These are phyloP conservation scores for Nymphalis io DNA, from an alignment of 1,140 invertebrate genomes.

Conservation along the genomic window DNA sequence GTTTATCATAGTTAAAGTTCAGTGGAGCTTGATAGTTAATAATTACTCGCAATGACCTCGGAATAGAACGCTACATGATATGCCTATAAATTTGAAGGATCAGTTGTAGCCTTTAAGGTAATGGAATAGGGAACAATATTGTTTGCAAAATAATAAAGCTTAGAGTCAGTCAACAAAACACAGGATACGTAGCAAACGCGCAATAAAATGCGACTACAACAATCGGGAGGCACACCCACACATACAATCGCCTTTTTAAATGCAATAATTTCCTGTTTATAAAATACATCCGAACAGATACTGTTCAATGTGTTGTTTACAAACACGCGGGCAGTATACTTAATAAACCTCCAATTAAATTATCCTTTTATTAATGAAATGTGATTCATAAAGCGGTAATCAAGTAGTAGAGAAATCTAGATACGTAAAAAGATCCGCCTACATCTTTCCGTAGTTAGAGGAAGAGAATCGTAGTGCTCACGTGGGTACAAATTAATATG, in stretches of 20 bases:
- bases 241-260: conserved; percentile 58
- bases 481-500: conserved; percentile 1
- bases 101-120: conserved; percentile 12
- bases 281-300: neutral
- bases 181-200: conserved; percentile 53
- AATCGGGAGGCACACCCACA: conserved; percentile 61
- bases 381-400: conserved; percentile 37
- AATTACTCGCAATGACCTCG: conserved; percentile 55
- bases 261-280: conserved; percentile 62
- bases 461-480: neutral
- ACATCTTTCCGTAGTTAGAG: conserved; percentile 35
- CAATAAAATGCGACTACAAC: conserved; percentile 58
- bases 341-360: conserved; percentile 15
- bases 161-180: conserved; percentile 30
- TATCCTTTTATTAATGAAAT: conserved; percentile 16
- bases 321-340: conserved; percentile 1
- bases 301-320: conserved; percentile 10
- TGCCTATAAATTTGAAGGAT: conserved; percentile 6
- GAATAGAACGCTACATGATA: conserved; percentile 17
- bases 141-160: conserved; percentile 15
- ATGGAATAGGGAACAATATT: conserved; percentile 14
- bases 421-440: conserved; percentile 46
- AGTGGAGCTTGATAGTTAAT: conserved; percentile 46
- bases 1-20: conserved; percentile 36
- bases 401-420: conserved; percentile 42